Base-by-base conservation (phyloP, 2,113 vertebrate genomes). In the Salvelinus fontinalis region DNA sequence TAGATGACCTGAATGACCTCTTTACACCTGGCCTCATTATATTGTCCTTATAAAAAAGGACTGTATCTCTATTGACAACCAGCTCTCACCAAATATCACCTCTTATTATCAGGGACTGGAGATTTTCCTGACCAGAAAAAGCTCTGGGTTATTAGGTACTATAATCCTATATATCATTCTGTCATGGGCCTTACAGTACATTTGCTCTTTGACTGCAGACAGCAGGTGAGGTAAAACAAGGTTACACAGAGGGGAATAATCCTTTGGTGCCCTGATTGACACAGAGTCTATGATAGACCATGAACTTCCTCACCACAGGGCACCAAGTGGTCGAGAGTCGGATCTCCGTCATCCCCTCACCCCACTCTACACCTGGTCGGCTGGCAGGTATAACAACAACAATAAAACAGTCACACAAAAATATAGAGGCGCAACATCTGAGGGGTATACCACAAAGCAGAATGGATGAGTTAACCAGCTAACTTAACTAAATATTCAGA, bases 1-100 rank as follows among this genome's bases (percentile, higher is more conserved):
- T 1, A 12, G 72, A 72, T 18, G 70, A 16, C 73, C 83, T 1
- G 66, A 54, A 54, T 54, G 51, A 90, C 80, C 89, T 74, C 84
- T 0, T 8, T 71, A 12, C 44, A 22, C 69, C 9, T 24, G 22
- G 60, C 60, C 60, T n/a, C 60, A 13, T 54, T 54, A 18, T 18
- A 18, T 54, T 54, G 12, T 44, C 39, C 51, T 16, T 1, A 1
- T 54, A 54, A 4, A 18, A 16, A 4, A 18, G 51, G 5, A 54
- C 14, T 54, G 51, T 54, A 5, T 18, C 16, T 54, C 51, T 54
- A 54, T 54, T 54, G 3, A 54, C 51, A 44, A 44, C 9, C 9
- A 44, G 8, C 39, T 44, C 39, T 44, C 39, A 44, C 39, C 39
- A 44, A 44, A 11, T 44, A 9, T 44, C 39, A 44, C 9, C 9